Percentiles rank a stretch among this genome's conserved stretches.
These are phyloP conservation scores for Bubo scandiacus DNA, from an alignment of 2,113 vertebrate species.

Conservation along the genomic window DNA sequence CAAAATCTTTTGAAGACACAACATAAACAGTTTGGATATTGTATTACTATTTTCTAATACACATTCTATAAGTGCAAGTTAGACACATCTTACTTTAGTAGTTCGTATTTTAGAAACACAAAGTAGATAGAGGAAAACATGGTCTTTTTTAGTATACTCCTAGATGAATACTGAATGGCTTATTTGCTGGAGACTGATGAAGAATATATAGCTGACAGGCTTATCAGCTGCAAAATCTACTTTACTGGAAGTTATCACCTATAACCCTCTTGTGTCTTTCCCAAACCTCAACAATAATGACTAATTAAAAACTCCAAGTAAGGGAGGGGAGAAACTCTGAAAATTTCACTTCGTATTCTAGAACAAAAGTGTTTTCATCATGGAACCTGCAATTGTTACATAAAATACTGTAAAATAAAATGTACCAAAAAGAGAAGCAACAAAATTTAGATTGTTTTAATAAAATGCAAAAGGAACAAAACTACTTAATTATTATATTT, in stretches of 20 bases:
- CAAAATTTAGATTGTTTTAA: not conserved
- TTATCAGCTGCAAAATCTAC: not conserved
- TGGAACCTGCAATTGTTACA: accelerated
- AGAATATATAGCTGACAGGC: not conserved
- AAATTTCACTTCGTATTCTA: not conserved
- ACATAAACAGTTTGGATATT: not conserved
- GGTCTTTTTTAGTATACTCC: not conserved
- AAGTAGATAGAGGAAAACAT: not conserved
- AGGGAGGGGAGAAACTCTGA: not conserved
- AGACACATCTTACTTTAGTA: not conserved
- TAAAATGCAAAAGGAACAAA: not conserved
- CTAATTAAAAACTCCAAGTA: not conserved
- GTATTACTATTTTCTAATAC: not conserved
- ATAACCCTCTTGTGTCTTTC: not conserved
- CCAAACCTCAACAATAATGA: not conserved
- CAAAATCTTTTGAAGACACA: not conserved
- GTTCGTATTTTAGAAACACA: not conserved
- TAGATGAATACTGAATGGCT: not conserved
- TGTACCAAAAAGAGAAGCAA: not conserved
- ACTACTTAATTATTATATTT: not conserved
- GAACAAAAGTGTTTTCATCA: not conserved
- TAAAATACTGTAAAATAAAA: not conserved
- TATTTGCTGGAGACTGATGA: not conserved
- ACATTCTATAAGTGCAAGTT: not conserved
- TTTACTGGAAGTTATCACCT: not conserved